Conservation (phyloP, 2,113 vertebrate species). For the Scatophagus argus region DNA sequence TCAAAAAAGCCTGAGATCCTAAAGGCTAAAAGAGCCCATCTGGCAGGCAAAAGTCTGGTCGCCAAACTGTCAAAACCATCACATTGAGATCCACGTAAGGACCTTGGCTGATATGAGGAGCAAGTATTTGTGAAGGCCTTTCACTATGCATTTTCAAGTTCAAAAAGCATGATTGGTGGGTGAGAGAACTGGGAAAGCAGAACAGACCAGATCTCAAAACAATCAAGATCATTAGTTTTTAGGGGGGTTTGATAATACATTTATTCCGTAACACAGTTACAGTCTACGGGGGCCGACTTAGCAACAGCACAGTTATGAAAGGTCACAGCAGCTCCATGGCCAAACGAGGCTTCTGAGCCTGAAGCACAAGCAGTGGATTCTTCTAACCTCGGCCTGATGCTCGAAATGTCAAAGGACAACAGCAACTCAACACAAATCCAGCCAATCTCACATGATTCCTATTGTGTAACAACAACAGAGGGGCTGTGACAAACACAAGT, state of each 20-base stretch:
- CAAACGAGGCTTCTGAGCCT: slow-evolving; percentile 25
- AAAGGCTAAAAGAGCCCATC: background rate
- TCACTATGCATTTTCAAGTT: background rate
- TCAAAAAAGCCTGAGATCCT: background rate
- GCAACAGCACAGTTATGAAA: slow-evolving; percentile 28
- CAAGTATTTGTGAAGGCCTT: slow-evolving; percentile 1
- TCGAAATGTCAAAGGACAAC: slow-evolving; percentile 54
- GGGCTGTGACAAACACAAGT: background rate
- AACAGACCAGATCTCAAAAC: background rate
- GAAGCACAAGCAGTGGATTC: slow-evolving; percentile 11
- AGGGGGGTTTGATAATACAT: too few species aligned
- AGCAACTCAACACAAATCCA: slow-evolving; percentile 20
- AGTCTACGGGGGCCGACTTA: slow-evolving; percentile 2
- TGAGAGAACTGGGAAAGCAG: background rate
- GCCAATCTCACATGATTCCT: slow-evolving; percentile 52
- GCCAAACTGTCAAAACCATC: background rate
- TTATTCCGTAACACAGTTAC: too few species aligned
- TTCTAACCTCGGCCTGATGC: slow-evolving; percentile 25
- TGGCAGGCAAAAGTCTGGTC: background rate
- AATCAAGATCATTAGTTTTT: background rate
- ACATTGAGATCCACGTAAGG: background rate
- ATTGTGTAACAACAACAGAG: slow-evolving; percentile 57
- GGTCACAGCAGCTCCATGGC: slow-evolving; percentile 34
- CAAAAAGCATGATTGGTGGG: background rate
- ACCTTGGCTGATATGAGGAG: background rate